phyloP scores from a whole-genome alignment of 2,113 vertebrate genomes.

The Osmerus mordax region DNA sequence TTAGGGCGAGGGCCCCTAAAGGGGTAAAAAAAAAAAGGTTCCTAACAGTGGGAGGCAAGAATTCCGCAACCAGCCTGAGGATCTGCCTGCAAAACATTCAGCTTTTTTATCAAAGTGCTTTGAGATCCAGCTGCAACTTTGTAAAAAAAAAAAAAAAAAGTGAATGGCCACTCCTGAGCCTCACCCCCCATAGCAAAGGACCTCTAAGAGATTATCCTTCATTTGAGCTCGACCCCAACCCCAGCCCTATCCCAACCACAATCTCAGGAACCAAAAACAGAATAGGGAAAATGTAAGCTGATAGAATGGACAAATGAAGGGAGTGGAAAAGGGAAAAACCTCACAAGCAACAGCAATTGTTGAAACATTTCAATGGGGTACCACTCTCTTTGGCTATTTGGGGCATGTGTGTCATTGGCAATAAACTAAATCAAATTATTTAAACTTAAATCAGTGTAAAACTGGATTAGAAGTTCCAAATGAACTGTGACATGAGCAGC shows the following conservation, averaged over 20 bases:
- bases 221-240: conserved; percentile 59
- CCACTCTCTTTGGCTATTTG: not conserved
- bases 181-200: conserved; percentile 71
- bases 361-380: conserved; percentile 30
- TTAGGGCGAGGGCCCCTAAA: conserved; percentile 88
- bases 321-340: conserved; percentile 41
- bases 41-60: conserved; percentile 85
- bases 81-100: conserved; percentile 74
- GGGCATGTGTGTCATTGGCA: not conserved
- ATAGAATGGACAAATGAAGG: conserved; percentile 60
- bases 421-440: not conserved
- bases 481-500: not conserved
- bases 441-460: too few species aligned
- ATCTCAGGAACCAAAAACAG: conserved; percentile 41
- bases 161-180: conserved; percentile 68
- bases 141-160: conserved; percentile 42
- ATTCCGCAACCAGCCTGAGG: conserved; percentile 82
- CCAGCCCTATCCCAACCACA: not conserved
- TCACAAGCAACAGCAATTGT: conserved; percentile 37
- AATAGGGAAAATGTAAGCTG: conserved; percentile 58
- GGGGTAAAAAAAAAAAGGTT: conserved; percentile 84
- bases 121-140: conserved; percentile 76
- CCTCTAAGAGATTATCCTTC: conserved; percentile 76
- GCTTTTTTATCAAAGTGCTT: conserved; percentile 68
- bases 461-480: too few species aligned